These are phyloP conservation scores for Thaleichthys pacificus DNA, from an alignment of 2,797 vertebrate genomes.

Conservation along the genomic window DNA sequence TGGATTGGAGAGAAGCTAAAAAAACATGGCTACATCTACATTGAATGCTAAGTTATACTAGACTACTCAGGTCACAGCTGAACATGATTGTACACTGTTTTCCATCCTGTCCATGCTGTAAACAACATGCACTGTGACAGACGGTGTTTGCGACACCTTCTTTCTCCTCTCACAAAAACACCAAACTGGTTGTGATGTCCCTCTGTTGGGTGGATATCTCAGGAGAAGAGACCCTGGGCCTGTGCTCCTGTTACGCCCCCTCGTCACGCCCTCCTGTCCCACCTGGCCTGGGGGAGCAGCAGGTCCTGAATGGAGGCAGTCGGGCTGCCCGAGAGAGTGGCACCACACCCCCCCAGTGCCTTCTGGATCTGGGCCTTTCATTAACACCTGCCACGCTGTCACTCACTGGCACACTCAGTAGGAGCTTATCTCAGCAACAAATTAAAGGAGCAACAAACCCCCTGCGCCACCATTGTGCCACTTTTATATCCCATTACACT, in stretches of 20 bases:
- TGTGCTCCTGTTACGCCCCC: no score
- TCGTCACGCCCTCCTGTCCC: background rate
- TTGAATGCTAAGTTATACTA: no score
- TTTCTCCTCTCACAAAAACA: background rate
- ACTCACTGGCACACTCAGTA: conserved; percentile 51
- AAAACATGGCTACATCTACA: no score
- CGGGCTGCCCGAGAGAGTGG: conserved; percentile 38
- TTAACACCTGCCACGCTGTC: conserved; percentile 72
- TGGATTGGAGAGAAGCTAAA: no score
- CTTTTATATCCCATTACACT: background rate
- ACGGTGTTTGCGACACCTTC: background rate
- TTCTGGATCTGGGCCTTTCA: conserved; percentile 63
- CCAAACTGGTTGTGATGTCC: background rate
- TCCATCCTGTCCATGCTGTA: background rate
- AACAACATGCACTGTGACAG: background rate
- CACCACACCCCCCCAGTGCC: conserved; percentile 45
- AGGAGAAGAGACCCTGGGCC: background rate
- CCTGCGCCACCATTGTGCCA: background rate
- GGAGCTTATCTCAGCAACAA: conserved; percentile 15
- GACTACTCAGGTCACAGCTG: background rate
- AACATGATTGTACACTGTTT: background rate
- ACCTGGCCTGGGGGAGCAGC: conserved; percentile 2
- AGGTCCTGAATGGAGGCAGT: conserved; percentile 10
- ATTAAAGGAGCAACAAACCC: background rate
- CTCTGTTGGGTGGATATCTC: no score